Percentiles rank a stretch among this genome's conserved stretches.
These are phyloP conservation scores for Halisarca cf. caerulea DNA, from an alignment of 37 sponge, comb jelly and placozoan genomes.

Conservation along the genomic window DNA sequence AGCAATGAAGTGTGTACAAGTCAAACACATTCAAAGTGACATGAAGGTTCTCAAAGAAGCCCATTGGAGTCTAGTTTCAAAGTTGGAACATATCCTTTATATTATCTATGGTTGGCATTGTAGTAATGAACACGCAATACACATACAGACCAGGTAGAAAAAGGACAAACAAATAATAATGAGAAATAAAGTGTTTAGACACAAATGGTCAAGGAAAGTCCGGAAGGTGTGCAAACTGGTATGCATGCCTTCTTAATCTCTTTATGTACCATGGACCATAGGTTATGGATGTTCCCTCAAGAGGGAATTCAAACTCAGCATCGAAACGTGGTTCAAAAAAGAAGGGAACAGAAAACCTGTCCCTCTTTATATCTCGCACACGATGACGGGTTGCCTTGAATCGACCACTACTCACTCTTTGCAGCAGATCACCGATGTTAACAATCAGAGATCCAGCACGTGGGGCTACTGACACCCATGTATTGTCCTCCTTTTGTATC, in stretches of 20 bases:
- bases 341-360: conserved; percentile 60
- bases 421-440: conserved; percentile 46
- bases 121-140: no score
- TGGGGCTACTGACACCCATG: conserved; percentile 35
- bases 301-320: conserved; percentile 43
- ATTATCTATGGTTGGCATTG: no score
- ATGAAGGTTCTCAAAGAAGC: no score
- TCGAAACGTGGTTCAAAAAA: conserved; percentile 54
- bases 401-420: conserved; percentile 31
- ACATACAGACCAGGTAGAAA: no score
- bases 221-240: conserved; percentile 34
- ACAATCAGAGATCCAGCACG: conserved; percentile 49
- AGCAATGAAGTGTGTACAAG: no score
- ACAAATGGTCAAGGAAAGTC: no score
- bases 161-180: no score
- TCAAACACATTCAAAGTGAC: no score
- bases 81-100: no score
- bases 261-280: conserved; percentile 49
- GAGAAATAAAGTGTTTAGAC: no score
- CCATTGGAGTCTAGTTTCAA: no score
- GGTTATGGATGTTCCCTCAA: conserved; percentile 1
- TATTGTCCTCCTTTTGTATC: conserved; percentile 21
- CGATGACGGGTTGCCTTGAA: conserved; percentile 62
- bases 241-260: background rate
- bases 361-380: conserved; percentile 45